A percentile compares a stretch with the other conserved stretches of the same genome.
Evolutionary conservation across 2,888 invertebrate genomes (phyloP).

Genomic region (Lithodes maja): DNA sequence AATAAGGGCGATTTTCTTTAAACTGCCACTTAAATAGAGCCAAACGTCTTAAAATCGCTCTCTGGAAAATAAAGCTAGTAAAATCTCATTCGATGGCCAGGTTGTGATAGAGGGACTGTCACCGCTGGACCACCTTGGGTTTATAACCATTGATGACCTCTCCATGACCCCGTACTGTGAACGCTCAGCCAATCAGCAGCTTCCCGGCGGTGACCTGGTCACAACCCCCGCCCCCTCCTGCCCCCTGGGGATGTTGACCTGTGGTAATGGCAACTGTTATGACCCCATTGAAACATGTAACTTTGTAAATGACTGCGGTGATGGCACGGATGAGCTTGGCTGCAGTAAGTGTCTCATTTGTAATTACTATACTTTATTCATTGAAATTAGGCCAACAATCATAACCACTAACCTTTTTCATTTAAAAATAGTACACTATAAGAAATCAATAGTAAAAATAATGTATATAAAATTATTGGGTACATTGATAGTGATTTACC

Average conservation of each 20-base stretch:
- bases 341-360: conserved; percentile 41
- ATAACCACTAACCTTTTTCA: no score
- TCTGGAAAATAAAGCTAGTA: neutral
- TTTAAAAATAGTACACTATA: neutral
- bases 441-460: no score
- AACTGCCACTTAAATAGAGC: no score
- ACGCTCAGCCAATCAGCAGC: conserved; percentile 20
- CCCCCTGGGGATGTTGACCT: conserved; percentile 18
- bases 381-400: no score
- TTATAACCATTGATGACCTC: conserved; percentile 39
- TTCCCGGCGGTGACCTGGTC: conserved; percentile 28
- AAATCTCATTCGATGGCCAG: neutral
- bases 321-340: conserved; percentile 43
- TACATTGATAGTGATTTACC: neutral
- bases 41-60: no score
- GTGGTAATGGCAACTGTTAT: conserved; percentile 37
- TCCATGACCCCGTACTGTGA: conserved; percentile 37
- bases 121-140: neutral
- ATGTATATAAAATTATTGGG: no score
- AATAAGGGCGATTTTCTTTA: no score
- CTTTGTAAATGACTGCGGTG: conserved; percentile 39
- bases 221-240: conserved; percentile 31
- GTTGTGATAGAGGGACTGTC: conserved; percentile 41
- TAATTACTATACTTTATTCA: neutral
- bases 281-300: conserved; percentile 38